Percentiles rank a stretch among this genome's conserved stretches.
These are phyloP conservation scores for Prolemur simus DNA, from an alignment of 2,113 vertebrate genomes.

Conservation along the genomic window DNA sequence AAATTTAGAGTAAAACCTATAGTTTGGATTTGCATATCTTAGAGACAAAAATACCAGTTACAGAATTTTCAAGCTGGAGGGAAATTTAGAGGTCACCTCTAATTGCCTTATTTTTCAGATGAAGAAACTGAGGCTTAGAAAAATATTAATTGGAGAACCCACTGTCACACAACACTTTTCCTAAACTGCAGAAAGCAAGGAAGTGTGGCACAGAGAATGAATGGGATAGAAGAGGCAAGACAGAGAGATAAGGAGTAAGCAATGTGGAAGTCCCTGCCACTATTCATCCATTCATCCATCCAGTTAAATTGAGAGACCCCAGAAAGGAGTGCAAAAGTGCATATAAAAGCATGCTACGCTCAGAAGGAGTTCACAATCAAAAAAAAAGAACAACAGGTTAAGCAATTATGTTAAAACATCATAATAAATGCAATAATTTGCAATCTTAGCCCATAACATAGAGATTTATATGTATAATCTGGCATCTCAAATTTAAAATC, in stretches of 20 bases:
- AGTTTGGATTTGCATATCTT: neutral
- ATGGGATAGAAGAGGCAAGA: neutral
- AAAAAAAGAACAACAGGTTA: neutral
- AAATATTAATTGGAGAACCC: neutral
- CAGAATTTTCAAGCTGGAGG: neutral
- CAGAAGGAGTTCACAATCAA: neutral
- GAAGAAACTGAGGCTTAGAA: slow-evolving; percentile 18
- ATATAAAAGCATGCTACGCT: neutral
- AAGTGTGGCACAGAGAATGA: neutral
- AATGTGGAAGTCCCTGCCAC: neutral
- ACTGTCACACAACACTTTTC: neutral
- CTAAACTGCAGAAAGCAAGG: neutral
- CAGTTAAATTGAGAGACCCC: neutral
- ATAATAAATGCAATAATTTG: neutral
- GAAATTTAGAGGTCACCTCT: neutral
- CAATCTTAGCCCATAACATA: neutral
- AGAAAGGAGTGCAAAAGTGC: neutral
- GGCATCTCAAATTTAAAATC: neutral
- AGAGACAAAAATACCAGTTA: neutral
- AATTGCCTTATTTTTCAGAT: neutral
- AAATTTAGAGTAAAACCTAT: neutral
- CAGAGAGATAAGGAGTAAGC: neutral
- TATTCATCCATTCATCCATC: neutral
- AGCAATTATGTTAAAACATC: neutral
- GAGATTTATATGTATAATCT: neutral